A percentile compares a stretch with the other conserved stretches of the same genome.
Evolutionary conservation across 2,888 invertebrate genomes (phyloP).

Genomic region (Caenorhabditis auriculariae): DNA sequence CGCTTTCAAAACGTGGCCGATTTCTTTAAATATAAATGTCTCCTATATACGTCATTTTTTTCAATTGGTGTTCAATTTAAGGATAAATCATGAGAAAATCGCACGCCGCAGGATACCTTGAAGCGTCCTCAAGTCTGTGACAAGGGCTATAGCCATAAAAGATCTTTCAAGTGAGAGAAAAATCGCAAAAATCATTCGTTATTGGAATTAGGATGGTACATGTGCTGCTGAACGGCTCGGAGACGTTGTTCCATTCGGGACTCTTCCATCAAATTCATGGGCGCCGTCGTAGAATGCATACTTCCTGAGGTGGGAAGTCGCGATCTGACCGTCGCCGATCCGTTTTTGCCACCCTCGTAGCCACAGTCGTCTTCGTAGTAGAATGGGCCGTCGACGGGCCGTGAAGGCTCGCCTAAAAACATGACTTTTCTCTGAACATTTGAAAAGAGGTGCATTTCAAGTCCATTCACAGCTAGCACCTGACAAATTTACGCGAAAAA

Average conservation of each 20-base stretch:
- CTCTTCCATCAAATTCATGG: conserved; percentile 28
- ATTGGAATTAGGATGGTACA: conserved; percentile 56
- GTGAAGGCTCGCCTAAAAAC: conserved; percentile 34
- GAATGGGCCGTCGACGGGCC: conserved; percentile 59
- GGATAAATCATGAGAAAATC: too few relatives aligned
- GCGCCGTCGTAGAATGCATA: conserved; percentile 19
- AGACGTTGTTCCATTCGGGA: conserved; percentile 36
- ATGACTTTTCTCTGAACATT: neutral
- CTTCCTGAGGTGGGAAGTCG: conserved; percentile 24
- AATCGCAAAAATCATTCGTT: too few relatives aligned
- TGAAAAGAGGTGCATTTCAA: neutral
- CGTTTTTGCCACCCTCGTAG: conserved; percentile 55
- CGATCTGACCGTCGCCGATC: conserved; percentile 7
- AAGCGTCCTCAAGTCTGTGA: too few relatives aligned
- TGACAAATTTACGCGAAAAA: neutral
- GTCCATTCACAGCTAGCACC: neutral
- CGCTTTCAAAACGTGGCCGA: too few relatives aligned
- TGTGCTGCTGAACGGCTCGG: conserved; percentile 57
- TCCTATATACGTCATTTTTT: too few relatives aligned
- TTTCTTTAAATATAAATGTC: too few relatives aligned
- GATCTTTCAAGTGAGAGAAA: too few relatives aligned
- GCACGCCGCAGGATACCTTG: too few relatives aligned
- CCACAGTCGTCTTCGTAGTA: conserved; percentile 63
- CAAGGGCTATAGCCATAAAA: too few relatives aligned
- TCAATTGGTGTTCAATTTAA: too few relatives aligned